phyloP scores from a whole-genome alignment of 2,797 vertebrate genomes.

The Eulemur rubriventer region DNA sequence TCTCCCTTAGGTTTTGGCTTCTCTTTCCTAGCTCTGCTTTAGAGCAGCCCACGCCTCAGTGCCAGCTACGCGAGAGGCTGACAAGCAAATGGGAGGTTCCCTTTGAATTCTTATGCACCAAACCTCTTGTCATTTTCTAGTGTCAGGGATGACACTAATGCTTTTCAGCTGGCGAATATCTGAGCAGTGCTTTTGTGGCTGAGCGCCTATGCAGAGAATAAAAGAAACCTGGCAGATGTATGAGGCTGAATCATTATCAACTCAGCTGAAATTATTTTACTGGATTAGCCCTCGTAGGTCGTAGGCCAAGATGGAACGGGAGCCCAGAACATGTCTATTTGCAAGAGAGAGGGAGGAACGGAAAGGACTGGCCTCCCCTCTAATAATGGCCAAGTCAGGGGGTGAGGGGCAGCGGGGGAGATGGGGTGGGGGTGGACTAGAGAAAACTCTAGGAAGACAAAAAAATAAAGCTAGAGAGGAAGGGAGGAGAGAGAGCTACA shows the following conservation, averaged over 20 bases:
- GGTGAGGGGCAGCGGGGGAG: neutral
- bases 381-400: neutral
- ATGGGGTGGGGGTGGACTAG: rapidly evolving
- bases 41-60: neutral
- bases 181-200: neutral
- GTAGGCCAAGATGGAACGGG: too few relatives aligned
- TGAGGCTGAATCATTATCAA: neutral
- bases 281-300: neutral
- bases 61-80: neutral
- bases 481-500: neutral
- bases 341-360: neutral
- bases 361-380: neutral
- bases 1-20: neutral
- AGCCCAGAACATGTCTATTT: neutral
- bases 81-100: neutral
- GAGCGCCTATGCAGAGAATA: neutral
- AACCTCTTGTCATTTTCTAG: constrained; percentile 1
- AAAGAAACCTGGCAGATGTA: neutral
- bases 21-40: neutral
- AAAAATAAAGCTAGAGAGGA: neutral
- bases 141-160: neutral
- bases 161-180: neutral
- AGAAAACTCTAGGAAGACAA: neutral
- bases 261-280: neutral
- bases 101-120: neutral